Evolutionary conservation across 1,140 invertebrate species (phyloP), one percentile per base, ranked within the genome.

Genomic region (Calosoma granatense): DNA sequence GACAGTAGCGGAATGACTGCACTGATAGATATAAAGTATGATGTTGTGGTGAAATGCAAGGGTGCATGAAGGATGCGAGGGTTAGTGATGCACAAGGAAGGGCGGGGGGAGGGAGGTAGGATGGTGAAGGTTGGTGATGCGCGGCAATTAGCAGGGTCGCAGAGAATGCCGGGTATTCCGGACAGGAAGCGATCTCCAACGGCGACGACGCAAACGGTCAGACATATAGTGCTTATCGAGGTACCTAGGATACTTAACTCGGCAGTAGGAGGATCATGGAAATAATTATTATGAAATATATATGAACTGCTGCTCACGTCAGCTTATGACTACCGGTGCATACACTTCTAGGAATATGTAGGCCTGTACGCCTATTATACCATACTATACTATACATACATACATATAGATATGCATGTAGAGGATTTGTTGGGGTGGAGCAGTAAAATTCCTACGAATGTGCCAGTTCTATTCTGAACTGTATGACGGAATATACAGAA

Each of bases 101-200:
- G 3, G 41, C 26, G n/a, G 6, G 6, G n/a, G n/a, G 26, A n/a
- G 26, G 26, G n/a, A 47, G 41, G 9, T 6, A 47, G 9, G 17
- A 4, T 52, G 57, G 51, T 39, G 55, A 57, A 47, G 59, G 54
- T 14, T 56, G 56, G 55, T 53, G 51, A 47, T 51, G 53, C 57
- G 54, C 58, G 59, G 59, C 61, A 63, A 63, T 63, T 63, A 63
- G 61, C 59, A 57, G 57, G 59, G 61, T 59, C 53, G 57, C 51
- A 22, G 59, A 57, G 61, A 61, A 63, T 61, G 61, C 54, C 47
- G 61, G 55, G 61, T 59, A 63, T 63, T 63, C 61, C 59, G 59
- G 41, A 47, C 6, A 9, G 41, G 41, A 47, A 47, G 41, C 17
- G 17, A 17, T 17, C 41, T 47, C 41, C 41, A 17, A 9, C 41